phyloP scores from a whole-genome alignment of 2,113 vertebrate genomes.

The Pterocles burchelli region DNA sequence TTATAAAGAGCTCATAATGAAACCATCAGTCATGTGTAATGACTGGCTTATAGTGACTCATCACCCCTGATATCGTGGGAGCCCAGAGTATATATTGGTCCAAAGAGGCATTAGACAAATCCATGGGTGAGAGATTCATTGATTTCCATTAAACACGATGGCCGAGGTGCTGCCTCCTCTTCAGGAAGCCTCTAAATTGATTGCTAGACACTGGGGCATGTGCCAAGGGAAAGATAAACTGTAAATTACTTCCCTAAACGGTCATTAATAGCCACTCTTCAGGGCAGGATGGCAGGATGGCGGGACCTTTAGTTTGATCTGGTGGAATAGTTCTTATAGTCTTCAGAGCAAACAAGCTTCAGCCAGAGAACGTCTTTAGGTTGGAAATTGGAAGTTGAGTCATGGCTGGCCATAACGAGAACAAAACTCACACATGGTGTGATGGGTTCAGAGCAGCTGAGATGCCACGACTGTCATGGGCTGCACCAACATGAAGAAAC shows the following conservation, averaged over 20 bases:
- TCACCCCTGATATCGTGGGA: background rate
- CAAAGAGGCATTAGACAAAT: background rate
- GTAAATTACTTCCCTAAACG: background rate
- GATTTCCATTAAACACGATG: background rate
- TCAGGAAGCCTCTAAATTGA: background rate
- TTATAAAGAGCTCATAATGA: background rate
- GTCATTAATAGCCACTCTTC: background rate
- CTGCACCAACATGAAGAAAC: background rate
- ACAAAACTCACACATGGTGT: accelerated
- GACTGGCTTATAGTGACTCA: too few relatives aligned
- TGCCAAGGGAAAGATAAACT: background rate
- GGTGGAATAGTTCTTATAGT: accelerated
- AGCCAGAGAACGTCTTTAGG: background rate
- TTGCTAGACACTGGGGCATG: background rate
- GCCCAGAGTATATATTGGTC: too few relatives aligned
- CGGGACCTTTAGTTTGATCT: background rate
- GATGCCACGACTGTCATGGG: accelerated
- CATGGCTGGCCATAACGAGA: accelerated
- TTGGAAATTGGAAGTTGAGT: accelerated
- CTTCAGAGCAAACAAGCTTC: background rate
- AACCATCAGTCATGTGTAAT: background rate
- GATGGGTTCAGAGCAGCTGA: background rate
- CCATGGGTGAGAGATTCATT: background rate
- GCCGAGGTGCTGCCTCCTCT: background rate
- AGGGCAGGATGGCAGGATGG: background rate